Conservation (phyloP, 2,113 vertebrate species). For the Promerops cafer region DNA sequence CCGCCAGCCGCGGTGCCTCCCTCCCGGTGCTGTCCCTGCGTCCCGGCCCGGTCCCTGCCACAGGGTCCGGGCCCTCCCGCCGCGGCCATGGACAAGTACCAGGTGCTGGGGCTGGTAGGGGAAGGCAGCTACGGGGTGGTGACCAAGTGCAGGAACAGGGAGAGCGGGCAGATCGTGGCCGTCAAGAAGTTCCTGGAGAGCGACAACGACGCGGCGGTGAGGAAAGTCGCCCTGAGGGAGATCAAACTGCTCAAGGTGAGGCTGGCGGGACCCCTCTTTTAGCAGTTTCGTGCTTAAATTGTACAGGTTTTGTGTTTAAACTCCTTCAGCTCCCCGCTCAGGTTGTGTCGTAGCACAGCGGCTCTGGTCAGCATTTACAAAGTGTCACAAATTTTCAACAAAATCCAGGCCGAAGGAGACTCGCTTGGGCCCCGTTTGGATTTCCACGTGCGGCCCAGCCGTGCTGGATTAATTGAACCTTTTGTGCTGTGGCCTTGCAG, state of each 20-base stretch:
- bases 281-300: rapidly evolving
- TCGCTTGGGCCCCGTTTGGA: rapidly evolving
- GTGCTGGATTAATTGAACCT: rapidly evolving
- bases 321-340: rapidly evolving
- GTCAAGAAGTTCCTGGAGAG: conserved; percentile 88
- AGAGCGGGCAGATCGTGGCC: conserved; percentile 81
- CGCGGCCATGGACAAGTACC: conserved; percentile 76
- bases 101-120: conserved; percentile 81
- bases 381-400: rapidly evolving
- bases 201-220: conserved; percentile 82
- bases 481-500: rapidly evolving
- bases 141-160: conserved; percentile 81
- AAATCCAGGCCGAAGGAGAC: rapidly evolving
- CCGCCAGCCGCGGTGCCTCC: background rate
- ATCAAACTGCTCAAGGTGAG: conserved; percentile 73
- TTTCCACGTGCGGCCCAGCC: background rate
- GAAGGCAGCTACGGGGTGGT: conserved; percentile 87
- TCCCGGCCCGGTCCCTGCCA: background rate
- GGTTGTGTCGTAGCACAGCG: background rate
- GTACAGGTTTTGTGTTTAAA: rapidly evolving
- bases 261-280: background rate
- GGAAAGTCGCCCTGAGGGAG: conserved; percentile 79
- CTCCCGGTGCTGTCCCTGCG: background rate
- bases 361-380: rapidly evolving
- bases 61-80: background rate